A percentile compares a stretch with the other conserved stretches of the same genome.
phyloP scores from a whole-genome alignment of 2,888 invertebrate genomes.

The Plagodis dolabraria region DNA sequence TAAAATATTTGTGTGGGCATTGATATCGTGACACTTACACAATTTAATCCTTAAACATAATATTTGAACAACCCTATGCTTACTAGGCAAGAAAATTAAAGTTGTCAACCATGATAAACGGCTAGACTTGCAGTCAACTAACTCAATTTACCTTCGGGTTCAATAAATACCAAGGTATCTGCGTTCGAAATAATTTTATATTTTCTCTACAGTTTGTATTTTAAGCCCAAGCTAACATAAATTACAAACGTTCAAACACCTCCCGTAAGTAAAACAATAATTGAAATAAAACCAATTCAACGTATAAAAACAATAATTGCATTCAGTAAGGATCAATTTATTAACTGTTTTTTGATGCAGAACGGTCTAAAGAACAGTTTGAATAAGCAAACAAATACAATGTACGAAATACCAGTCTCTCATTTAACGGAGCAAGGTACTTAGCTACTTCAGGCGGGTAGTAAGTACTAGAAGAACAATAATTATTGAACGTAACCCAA shows the following conservation, averaged over 20 bases:
- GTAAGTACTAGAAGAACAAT: background rate
- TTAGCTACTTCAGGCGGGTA: no score
- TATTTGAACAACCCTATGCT: conserved; percentile 18
- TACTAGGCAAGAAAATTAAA: conserved; percentile 18
- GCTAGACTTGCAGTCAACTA: conserved; percentile 20
- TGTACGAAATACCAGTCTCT: no score
- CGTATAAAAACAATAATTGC: background rate
- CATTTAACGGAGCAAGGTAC: no score
- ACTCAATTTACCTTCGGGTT: conserved; percentile 25
- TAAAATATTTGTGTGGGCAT: no score
- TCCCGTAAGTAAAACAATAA: no score
- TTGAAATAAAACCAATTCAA: no score
- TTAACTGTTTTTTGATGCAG: conserved; percentile 2
- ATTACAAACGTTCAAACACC: no score
- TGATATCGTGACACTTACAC: no score
- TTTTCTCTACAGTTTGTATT: background rate
- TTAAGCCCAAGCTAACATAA: no score
- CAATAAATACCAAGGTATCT: conserved; percentile 9
- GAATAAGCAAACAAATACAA: background rate
- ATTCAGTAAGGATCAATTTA: conserved; percentile 3
- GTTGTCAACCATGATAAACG: conserved; percentile 26
- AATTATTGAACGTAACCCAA: conserved; percentile 15
- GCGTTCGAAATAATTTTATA: conserved; percentile 6
- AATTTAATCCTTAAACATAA: no score
- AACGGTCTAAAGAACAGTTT: conserved; percentile 2